Evolutionary conservation across 2,888 invertebrate genomes (phyloP).

Genomic region (Apamea crenata): DNA sequence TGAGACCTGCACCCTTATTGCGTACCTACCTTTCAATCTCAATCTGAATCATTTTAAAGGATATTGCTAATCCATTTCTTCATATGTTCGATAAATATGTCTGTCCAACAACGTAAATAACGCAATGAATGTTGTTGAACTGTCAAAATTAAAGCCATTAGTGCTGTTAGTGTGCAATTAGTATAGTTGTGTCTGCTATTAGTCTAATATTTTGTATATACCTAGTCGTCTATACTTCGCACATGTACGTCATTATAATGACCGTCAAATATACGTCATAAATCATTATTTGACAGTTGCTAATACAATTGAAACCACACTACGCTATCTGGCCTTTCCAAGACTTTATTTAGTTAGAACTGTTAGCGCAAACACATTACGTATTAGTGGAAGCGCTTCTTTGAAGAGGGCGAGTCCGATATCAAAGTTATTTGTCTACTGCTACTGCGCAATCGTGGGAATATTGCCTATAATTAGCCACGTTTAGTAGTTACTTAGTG

Average conservation of each 20-base stretch:
- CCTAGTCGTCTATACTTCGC: background rate
- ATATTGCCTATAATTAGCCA: background rate
- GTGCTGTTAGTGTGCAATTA: too few relatives aligned
- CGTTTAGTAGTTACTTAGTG: too few relatives aligned
- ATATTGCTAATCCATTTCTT: too few relatives aligned
- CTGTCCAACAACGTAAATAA: too few relatives aligned
- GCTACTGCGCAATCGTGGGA: background rate
- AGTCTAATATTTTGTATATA: background rate
- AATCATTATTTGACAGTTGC: conserved; percentile 25
- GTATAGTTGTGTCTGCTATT: background rate
- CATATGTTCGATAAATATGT: too few relatives aligned
- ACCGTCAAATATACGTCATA: conserved; percentile 24
- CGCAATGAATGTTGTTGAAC: too few relatives aligned
- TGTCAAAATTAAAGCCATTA: background rate
- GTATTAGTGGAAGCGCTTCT: background rate
- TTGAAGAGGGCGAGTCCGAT: background rate
- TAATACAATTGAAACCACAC: conserved; percentile 35
- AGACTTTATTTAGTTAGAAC: background rate
- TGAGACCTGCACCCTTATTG: background rate
- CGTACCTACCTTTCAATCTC: background rate
- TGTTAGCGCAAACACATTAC: conserved; percentile 5
- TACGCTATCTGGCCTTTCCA: conserved; percentile 15
- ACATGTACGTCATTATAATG: background rate
- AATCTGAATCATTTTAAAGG: too few relatives aligned
- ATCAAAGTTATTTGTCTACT: background rate